These are phyloP conservation scores for Drosophila infuscata DNA, from an alignment of 2,888 invertebrate genomes.

Conservation along the genomic window DNA sequence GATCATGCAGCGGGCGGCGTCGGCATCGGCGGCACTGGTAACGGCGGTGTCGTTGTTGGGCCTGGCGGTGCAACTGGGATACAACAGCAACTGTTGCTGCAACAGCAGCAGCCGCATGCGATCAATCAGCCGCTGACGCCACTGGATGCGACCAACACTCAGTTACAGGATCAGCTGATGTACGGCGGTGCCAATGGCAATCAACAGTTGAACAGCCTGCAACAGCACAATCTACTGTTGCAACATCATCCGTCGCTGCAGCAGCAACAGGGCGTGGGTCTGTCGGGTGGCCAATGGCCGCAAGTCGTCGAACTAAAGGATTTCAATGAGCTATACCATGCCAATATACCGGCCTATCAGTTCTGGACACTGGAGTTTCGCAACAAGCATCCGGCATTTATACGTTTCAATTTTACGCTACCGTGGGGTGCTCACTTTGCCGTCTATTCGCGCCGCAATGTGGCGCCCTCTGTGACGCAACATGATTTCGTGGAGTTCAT, in stretches of 20 bases:
- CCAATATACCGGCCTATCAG: slow-evolving; percentile 94
- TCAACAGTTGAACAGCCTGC: slow-evolving; percentile 40
- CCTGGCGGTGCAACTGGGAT: slow-evolving; percentile 75
- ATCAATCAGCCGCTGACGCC: slow-evolving; percentile 79
- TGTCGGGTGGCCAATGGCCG: slow-evolving; percentile 87
- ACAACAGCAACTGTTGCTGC: slow-evolving; percentile 87
- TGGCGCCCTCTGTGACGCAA: slow-evolving; percentile 97
- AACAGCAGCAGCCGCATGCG: slow-evolving; percentile 85
- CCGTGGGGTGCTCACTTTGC: slow-evolving; percentile 98
- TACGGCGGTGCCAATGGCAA: slow-evolving; percentile 60
- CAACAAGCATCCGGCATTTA: slow-evolving; percentile 95
- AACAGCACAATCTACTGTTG: slow-evolving; percentile 70
- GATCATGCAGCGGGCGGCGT: slow-evolving; percentile 83
- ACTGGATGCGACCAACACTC: slow-evolving; percentile 70
- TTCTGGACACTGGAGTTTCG: slow-evolving; percentile 97
- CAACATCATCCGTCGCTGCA: slow-evolving; percentile 80
- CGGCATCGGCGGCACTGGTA: not conserved
- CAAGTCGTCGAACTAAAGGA: slow-evolving; percentile 93
- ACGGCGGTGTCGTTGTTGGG: not conserved
- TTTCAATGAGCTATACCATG: slow-evolving; percentile 93
- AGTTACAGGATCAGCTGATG: slow-evolving; percentile 70
- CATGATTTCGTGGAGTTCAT: slow-evolving; percentile 98
- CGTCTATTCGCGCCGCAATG: slow-evolving; percentile 96
- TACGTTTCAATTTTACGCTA: slow-evolving; percentile 94
- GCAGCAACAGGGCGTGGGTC: slow-evolving; percentile 63